Evolutionary conservation across 2,113 vertebrate genomes (phyloP), one percentile per base, ranked within the genome.

Genomic region (Vidua macroura): DNA sequence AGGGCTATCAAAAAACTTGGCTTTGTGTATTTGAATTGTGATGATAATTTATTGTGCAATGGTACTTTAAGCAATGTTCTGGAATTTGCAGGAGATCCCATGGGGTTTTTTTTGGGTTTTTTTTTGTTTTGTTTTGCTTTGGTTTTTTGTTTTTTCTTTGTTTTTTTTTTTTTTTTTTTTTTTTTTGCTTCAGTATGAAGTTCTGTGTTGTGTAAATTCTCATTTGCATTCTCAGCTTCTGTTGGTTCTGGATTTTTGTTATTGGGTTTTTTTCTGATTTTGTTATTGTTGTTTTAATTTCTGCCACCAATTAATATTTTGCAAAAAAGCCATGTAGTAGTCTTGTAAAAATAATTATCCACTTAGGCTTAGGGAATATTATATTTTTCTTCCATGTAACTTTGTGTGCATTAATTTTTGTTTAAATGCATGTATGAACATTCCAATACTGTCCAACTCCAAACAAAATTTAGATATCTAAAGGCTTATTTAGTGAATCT

Each of bases 321-420:
- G 2, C 33, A n/a, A 66, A 51, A 81, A 91, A 52, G 4, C 7
- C 28, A 19, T 39, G 6, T 18, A 52, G 13, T 39, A 81, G 4
- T 44, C 13, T 60, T 56, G 25, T 3, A 68, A 39, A 90, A 75
- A 67, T 31, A 62, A 72, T 16, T 17, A 11, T 62, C 70, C 20
- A 3, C 3, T 31, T 59, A 33, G 4, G 6, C 4, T 67, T 72
- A 75, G 5, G 21, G 13, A 72, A 72, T 55, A 51, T 14, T 25
- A 14, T 49, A 9, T 19, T 90, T 72, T 84, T 56, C 15, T 80
- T 67, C 31, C 37, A 14, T 20, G 1, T 64, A 37, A 20, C 0
- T 68, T 35, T 78, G 27, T 35, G 4, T 18, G 10, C 0, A 0
- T 44, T 20, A 1, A 1, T 52, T 9, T 35, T 20, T 27, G 7